Evolutionary conservation across 2,888 invertebrate genomes (phyloP).

Genomic region (Habrosyne pyritoides): DNA sequence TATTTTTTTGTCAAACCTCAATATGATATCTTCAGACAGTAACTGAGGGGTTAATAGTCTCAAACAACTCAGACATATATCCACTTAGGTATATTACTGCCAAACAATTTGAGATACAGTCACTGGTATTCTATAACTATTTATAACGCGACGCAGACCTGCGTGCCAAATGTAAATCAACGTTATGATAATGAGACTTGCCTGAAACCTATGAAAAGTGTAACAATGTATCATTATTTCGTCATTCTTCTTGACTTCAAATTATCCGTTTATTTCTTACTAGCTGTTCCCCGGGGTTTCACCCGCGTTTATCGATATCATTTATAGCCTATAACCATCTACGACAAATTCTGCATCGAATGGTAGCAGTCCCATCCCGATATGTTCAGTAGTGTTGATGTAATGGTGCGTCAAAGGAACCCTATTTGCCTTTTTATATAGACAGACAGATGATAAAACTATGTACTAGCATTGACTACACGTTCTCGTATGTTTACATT

Average conservation of each 20-base stretch:
- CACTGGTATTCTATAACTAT: constrained; percentile 22
- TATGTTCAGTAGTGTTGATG: no score
- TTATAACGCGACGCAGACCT: constrained; percentile 32
- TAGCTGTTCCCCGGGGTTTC: no score
- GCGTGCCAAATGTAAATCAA: constrained; percentile 36
- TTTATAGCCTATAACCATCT: no score
- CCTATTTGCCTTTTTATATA: no score
- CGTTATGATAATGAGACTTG: constrained; percentile 20
- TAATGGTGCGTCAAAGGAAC: no score
- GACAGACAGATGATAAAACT: no score
- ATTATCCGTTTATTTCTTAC: background rate
- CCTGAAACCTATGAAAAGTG: constrained; percentile 9
- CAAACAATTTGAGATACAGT: background rate
- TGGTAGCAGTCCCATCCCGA: no score
- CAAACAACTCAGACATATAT: background rate
- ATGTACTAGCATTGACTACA: no score
- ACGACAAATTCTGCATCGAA: no score
- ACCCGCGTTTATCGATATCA: no score
- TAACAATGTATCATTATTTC: background rate
- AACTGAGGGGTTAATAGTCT: background rate
- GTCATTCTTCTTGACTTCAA: background rate
- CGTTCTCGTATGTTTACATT: no score
- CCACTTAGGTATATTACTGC: background rate
- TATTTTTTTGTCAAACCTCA: background rate
- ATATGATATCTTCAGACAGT: background rate